phyloP scores from a whole-genome alignment of 2,113 vertebrate species.

The Scophthalmus maximus region DNA sequence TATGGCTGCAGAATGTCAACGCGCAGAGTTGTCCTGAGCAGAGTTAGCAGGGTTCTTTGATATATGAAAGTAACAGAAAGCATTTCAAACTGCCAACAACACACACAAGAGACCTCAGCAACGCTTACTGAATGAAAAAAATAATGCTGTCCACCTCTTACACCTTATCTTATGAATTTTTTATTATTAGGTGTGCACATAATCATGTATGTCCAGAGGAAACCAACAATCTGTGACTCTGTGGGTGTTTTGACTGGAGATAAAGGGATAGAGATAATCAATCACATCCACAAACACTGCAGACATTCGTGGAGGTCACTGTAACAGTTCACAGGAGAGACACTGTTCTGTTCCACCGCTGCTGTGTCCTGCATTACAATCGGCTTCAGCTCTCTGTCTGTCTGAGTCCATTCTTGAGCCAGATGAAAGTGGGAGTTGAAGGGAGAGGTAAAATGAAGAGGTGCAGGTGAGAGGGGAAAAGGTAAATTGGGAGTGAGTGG shows the following conservation, averaged over 20 bases:
- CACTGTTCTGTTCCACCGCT: neutral
- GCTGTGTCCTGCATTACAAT: slow-evolving; percentile 52
- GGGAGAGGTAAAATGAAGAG: neutral
- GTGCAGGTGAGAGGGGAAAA: neutral
- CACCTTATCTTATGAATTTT: no score
- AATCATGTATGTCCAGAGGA: neutral
- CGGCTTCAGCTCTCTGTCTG: slow-evolving; percentile 15
- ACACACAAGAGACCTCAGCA: no score
- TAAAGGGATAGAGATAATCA: neutral
- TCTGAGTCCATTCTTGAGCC: slow-evolving; percentile 28
- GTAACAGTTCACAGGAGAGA: slow-evolving; percentile 9
- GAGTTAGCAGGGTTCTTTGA: no score
- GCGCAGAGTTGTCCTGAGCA: no score
- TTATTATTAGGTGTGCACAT: neutral
- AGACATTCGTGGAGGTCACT: slow-evolving; percentile 27
- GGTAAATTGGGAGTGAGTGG: neutral
- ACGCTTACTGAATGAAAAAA: no score
- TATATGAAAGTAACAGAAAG: no score
- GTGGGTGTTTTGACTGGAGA: neutral
- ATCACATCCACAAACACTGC: neutral
- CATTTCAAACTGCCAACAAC: no score
- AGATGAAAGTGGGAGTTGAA: slow-evolving; percentile 11
- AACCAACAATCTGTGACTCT: neutral
- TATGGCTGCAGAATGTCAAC: no score
- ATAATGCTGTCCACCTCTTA: no score